Conservation (phyloP, 1,140 invertebrate genomes). For the Ylistrum balloti region DNA sequence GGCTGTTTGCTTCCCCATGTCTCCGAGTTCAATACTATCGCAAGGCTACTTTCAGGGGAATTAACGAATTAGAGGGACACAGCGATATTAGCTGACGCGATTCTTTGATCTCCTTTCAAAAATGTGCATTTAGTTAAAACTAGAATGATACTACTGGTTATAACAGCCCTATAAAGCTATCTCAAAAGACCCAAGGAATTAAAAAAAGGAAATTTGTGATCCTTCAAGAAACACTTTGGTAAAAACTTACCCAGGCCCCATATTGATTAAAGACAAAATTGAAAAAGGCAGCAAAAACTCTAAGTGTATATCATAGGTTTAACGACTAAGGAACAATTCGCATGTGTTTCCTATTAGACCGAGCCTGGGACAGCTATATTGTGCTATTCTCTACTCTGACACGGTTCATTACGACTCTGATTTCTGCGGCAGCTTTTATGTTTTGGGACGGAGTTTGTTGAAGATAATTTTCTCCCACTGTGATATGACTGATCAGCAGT, state of each 20-base stretch:
- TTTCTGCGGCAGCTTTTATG: slow-evolving; percentile 58
- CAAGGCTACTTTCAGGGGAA: slow-evolving; percentile 19
- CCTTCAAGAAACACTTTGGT: slow-evolving; percentile 54
- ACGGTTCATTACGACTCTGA: slow-evolving; percentile 62
- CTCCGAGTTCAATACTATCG: slow-evolving; percentile 34
- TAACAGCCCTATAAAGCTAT: slow-evolving; percentile 21
- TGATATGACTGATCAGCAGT: slow-evolving; percentile 45
- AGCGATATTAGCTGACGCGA: neutral
- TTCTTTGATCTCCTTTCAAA: slow-evolving; percentile 28
- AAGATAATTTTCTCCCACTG: slow-evolving; percentile 34
- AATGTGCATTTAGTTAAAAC: slow-evolving; percentile 35
- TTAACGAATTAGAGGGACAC: slow-evolving; percentile 38
- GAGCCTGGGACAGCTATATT: slow-evolving; percentile 42
- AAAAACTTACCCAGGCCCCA: slow-evolving; percentile 50
- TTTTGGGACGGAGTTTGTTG: slow-evolving; percentile 43
- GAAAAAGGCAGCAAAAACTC: slow-evolving; percentile 57
- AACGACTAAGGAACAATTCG: slow-evolving; percentile 52
- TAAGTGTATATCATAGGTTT: slow-evolving; percentile 54
- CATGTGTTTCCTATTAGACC: slow-evolving; percentile 62
- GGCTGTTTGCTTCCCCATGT: neutral
- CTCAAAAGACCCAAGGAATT: neutral
- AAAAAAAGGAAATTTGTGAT: slow-evolving; percentile 52
- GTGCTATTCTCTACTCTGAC: slow-evolving; percentile 47
- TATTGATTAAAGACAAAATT: slow-evolving; percentile 67
- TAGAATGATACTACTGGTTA: slow-evolving; percentile 8